Conservation (phyloP, 2,888 invertebrate species). For the Brachycybe producta region DNA sequence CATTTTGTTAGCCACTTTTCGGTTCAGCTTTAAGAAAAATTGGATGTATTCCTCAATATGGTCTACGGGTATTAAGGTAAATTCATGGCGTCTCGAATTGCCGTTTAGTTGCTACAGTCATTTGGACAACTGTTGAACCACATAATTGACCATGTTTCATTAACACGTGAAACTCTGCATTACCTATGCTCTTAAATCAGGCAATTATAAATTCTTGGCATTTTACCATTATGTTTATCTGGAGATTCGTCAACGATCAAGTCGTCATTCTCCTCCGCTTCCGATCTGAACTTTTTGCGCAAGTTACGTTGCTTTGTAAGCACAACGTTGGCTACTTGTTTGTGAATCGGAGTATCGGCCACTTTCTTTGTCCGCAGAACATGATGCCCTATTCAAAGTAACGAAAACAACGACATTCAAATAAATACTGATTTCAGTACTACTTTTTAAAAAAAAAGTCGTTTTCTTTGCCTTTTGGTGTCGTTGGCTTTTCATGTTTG, state of each 20-base stretch:
- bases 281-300: conserved; percentile 1
- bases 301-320: conserved; percentile 3
- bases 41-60: too few relatives aligned
- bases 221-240: too few relatives aligned
- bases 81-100: too few relatives aligned
- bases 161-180: too few relatives aligned
- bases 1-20: too few relatives aligned
- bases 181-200: too few relatives aligned
- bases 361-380: conserved; percentile 11
- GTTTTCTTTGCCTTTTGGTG: conserved; percentile 5
- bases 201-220: too few relatives aligned
- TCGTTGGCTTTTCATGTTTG: conserved; percentile 6
- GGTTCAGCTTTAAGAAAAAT: too few relatives aligned
- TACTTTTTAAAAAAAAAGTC: not conserved
- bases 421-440: not conserved
- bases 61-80: too few relatives aligned
- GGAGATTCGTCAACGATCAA: conserved; percentile 14
- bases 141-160: too few relatives aligned
- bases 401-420: not conserved
- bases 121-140: too few relatives aligned
- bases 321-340: conserved; percentile 9
- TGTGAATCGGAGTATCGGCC: conserved; percentile 14
- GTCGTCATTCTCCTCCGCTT: not conserved
- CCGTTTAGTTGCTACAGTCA: too few relatives aligned
- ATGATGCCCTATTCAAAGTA: conserved; percentile 2